Evolutionary conservation across 1,140 invertebrate species (phyloP), one percentile per base, ranked within the genome.

Genomic region (Hesperophylax magnus): DNA sequence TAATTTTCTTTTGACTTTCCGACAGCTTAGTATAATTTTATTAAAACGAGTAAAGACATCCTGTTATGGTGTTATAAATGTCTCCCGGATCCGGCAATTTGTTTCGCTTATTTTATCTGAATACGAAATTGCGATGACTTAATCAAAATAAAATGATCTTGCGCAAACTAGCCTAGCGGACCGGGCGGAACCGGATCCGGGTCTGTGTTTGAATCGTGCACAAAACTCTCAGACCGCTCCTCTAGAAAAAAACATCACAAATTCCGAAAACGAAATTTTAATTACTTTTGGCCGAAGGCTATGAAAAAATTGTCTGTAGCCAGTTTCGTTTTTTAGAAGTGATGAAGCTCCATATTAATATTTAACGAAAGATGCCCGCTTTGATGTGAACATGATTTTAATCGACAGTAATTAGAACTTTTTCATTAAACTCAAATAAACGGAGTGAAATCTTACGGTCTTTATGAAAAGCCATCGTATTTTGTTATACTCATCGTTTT

Each of bases 211-310:
- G 20, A 77, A 34, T 77, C 34, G 61, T 31, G 53, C 65, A 63
- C 18, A 63, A 72, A 20, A 58, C 75, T 79, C 60, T 61, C 67
- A 20, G 27, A 47, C 20, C 20, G 34, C 56, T 79, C 69, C 58
- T 61, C 18, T 82, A 18, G 27, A 15, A 77, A 80, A 82, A 80
- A 80, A 80, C 58, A 54, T 80, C 58, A 22, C 34, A 75, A 80
- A 78, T 72, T 60, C 78, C 60, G 81, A 80, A 83, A 77, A 81
- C 79, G 69, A 83, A 83, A 81, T 83, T 83, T 83, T 81, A 83
- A 81, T 83, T 81, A 81, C 69, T 81, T 81, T 77, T 76, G 79
- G 74, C 79, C 67, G 56, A 79, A 80, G 79, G 82, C 82, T 75
- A 81, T 71, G 76, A 76, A 83, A 83, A n/a, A 83, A 80, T 72